Base-by-base conservation (phyloP, 1,140 invertebrate genomes). In the Macrosteles quadrilineatus region DNA sequence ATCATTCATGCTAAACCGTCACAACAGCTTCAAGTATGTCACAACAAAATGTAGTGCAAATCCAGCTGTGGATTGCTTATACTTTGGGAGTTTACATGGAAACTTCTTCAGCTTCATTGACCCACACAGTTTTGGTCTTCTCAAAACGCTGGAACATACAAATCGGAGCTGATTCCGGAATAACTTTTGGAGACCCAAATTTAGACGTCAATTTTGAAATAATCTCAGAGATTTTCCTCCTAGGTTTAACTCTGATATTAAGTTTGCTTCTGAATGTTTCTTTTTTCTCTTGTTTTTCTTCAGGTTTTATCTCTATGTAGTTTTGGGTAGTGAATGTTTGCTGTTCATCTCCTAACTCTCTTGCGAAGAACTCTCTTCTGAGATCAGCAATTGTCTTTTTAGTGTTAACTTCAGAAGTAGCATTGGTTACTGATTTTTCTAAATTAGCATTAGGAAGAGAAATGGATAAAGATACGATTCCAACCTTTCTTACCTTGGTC, bases 191-290 rank as follows among this genome's bases (percentile, higher is more conserved):
- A 3, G 4, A 4, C 25, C 23, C 27, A 12, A 59, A 27, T 30
- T 59, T 59, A 23, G 55, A 59, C 25, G 55, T 29, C n/a, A 59
- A 29, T 14, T 25, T 27, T 29, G 55, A 59, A 29, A 59, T 59
- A 6, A 30, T 6, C 27, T 59, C 55, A 14, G 21, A 14, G 25
- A 59, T 30, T 14, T 59, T 59, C 27, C 27, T 25, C 9, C n/a
- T 25, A 6, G 55, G 55, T 29, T 59, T 59, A 6, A 59, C 25
- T 23, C 55, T 59, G 14, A 59, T 14, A 25, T 59, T 59, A 25
- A 59, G 25, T 29, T 29, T 59, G 55, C 55, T 59, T 59, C 55
- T 25, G 4, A 59, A 59, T 11, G 27, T 59, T 59, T 59, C 55
- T 23, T 59, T 25, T 6, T 59, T 25, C 27, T 59, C 55, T 23